These are phyloP conservation scores for Anneissia japonica DNA, from an alignment of 35 echinoderm and acorn worm genomes.

Conservation along the genomic window DNA sequence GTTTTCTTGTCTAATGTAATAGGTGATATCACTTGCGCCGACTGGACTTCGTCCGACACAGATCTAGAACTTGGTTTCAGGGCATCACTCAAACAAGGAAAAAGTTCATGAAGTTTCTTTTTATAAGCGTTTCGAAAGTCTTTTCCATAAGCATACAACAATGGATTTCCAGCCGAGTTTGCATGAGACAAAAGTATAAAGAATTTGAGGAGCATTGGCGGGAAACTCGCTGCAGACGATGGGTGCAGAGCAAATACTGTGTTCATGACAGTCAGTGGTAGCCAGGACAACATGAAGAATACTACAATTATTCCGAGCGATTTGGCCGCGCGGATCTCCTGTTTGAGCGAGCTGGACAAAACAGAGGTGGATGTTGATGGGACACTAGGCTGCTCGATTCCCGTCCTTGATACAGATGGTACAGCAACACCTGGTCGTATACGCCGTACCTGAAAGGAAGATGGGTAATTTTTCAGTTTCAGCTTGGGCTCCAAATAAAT, in stretches of 20 bases:
- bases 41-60: neutral
- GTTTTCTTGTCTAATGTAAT: neutral
- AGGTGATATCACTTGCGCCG: neutral
- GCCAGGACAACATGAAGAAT: conserved; percentile 51
- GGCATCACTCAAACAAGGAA: conserved; percentile 29
- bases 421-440: neutral
- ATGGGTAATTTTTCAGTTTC: too few species aligned
- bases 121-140: conserved; percentile 46
- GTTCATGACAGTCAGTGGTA: conserved; percentile 51
- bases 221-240: neutral
- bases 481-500: too few species aligned
- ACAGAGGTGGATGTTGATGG: neutral
- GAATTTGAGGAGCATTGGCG: neutral
- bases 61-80: neutral
- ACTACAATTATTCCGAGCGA: conserved; percentile 51
- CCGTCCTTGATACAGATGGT: neutral
- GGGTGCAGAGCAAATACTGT: conserved; percentile 15
- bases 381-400: neutral
- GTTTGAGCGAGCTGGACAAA: neutral
- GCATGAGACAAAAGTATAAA: conserved; percentile 46
- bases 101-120: conserved; percentile 31
- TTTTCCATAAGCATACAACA: conserved; percentile 52
- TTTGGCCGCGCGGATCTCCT: conserved; percentile 49
- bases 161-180: conserved; percentile 54
- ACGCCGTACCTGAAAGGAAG: neutral